phyloP scores from a whole-genome alignment of 1,140 invertebrate genomes.

The Chlorops oryzae region DNA sequence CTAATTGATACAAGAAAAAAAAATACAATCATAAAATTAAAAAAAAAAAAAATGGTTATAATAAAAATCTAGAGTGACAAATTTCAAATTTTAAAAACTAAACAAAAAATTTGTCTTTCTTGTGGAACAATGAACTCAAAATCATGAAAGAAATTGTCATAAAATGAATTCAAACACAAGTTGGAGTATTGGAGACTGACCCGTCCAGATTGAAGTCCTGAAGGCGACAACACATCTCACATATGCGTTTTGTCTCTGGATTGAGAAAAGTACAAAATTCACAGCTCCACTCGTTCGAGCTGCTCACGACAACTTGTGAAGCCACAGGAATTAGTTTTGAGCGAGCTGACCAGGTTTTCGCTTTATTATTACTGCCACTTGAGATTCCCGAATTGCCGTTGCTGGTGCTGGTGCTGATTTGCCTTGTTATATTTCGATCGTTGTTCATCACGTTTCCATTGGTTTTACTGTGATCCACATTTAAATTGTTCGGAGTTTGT shows the following conservation, averaged over 20 bases:
- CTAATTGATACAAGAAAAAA: too few relatives aligned
- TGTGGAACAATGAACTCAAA: too few relatives aligned
- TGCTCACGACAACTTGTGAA: constrained; percentile 34
- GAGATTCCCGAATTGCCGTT: neutral
- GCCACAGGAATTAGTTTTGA: constrained; percentile 19
- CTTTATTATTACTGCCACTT: neutral
- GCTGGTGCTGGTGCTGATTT: constrained; percentile 3
- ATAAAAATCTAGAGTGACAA: too few relatives aligned
- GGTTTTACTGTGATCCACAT: constrained; percentile 2
- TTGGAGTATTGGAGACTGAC: constrained; percentile 32
- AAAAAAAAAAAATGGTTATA: too few relatives aligned
- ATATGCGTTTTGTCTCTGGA: constrained; percentile 53
- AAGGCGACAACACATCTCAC: constrained; percentile 65
- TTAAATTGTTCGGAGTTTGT: constrained; percentile 4
- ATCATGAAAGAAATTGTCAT: too few relatives aligned
- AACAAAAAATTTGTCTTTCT: too few relatives aligned
- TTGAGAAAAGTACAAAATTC: constrained; percentile 65
- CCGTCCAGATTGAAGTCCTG: constrained; percentile 41
- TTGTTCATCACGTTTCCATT: neutral
- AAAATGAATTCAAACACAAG: constrained; percentile 33
- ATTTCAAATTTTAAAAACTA: too few relatives aligned
- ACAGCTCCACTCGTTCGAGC: constrained; percentile 57
- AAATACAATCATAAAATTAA: too few relatives aligned
- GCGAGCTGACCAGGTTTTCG: too few relatives aligned
- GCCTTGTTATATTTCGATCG: constrained; percentile 4